Percentiles rank a stretch among this genome's conserved stretches.
phyloP scores from a whole-genome alignment of 2,797 vertebrate genomes.

The Dicrostonyx torquatus region DNA sequence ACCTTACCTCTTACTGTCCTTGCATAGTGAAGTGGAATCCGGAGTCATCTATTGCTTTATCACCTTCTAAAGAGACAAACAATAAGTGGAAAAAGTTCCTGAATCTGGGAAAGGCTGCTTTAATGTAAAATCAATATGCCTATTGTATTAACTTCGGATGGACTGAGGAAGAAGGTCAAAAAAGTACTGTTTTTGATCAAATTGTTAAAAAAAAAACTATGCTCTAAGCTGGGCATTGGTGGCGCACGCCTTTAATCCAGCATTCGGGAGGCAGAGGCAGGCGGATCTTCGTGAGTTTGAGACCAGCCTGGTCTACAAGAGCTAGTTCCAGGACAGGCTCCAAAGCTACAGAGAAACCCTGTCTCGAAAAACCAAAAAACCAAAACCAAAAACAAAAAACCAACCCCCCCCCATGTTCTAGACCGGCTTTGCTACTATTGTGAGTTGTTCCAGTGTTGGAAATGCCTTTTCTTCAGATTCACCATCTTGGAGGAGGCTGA shows the following conservation, averaged over 20 bases:
- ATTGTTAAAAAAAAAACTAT: neutral
- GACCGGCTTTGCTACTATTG: neutral
- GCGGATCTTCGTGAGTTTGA: too few relatives aligned
- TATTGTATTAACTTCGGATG: neutral
- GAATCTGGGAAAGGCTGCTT: neutral
- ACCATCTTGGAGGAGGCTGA: neutral
- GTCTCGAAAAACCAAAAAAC: too few relatives aligned
- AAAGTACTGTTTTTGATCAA: conserved; percentile 1
- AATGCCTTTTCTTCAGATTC: conserved; percentile 16
- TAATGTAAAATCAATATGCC: conserved; percentile 33
- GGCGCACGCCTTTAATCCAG: too few relatives aligned
- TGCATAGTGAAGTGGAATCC: neutral
- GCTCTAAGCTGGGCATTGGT: too few relatives aligned
- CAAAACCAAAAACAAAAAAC: too few relatives aligned
- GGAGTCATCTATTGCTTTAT: neutral
- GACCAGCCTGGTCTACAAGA: too few relatives aligned
- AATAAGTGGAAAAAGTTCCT: neutral
- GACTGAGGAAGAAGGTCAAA: neutral
- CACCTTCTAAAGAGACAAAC: neutral
- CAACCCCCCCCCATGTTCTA: neutral
- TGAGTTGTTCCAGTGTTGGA: neutral
- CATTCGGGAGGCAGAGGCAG: too few relatives aligned
- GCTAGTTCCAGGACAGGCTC: too few relatives aligned
- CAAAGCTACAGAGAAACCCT: too few relatives aligned
- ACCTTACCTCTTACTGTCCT: neutral